phyloP scores from a whole-genome alignment of 2,113 vertebrate species.

The Climacteris rufus region DNA sequence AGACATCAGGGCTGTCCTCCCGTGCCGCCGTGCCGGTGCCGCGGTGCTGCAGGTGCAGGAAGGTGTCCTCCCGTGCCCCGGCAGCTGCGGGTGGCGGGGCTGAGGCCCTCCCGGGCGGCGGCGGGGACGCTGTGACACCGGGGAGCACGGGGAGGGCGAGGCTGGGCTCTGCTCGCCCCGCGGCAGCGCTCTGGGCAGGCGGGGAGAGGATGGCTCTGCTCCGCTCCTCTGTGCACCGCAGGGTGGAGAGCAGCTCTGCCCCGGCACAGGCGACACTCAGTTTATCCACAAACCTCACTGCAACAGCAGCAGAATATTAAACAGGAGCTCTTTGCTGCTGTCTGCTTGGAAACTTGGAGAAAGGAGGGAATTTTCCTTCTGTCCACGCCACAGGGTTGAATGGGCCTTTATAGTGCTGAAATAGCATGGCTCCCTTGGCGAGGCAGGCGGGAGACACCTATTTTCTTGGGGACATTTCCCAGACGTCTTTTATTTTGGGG shows the following conservation, averaged over 20 bases:
- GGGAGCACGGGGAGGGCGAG: background rate
- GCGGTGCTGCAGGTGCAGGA: background rate
- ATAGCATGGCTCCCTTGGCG: background rate
- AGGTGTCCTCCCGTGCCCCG: background rate
- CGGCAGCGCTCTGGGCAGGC: background rate
- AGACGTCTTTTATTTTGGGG: background rate
- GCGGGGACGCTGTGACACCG: background rate
- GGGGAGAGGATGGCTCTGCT: background rate
- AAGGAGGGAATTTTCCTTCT: conserved; percentile 11
- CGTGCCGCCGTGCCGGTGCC: background rate
- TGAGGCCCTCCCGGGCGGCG: background rate
- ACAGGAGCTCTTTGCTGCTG: conserved; percentile 2
- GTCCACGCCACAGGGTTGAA: background rate
- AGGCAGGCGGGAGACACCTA: background rate
- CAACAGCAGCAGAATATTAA: conserved; percentile 51
- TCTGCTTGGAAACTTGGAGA: conserved; percentile 42
- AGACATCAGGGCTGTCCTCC: background rate
- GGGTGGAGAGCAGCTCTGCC: conserved; percentile 13
- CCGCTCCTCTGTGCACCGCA: background rate
- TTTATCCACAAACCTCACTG: conserved; percentile 43
- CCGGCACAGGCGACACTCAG: background rate
- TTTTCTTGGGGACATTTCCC: background rate
- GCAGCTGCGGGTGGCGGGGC: background rate
- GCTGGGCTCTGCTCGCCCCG: background rate
- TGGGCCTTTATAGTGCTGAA: background rate